Conservation (phyloP, 35 echinoderm and acorn worm species). For the Lytechinus pictus region DNA sequence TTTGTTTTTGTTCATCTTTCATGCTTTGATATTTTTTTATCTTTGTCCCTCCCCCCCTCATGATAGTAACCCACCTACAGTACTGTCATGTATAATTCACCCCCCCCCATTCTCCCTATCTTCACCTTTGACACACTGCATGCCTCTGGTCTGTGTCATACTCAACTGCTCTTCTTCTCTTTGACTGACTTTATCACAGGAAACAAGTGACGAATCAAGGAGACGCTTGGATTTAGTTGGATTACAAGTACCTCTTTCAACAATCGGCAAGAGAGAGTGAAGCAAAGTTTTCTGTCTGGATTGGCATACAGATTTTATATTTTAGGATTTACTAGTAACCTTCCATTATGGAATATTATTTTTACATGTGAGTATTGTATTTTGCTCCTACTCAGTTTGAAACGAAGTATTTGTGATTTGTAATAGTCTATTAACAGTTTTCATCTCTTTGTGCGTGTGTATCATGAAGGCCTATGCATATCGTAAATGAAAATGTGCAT, state of each 20-base stretch:
- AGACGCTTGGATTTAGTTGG: background rate
- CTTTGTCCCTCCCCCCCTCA: too few species aligned
- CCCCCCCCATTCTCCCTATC: background rate
- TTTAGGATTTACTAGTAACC: background rate
- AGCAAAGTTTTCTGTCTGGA: too few species aligned
- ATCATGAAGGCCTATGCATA: too few species aligned
- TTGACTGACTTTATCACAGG: background rate
- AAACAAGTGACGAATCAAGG: background rate
- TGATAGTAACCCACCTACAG: too few species aligned
- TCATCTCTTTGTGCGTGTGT: too few species aligned
- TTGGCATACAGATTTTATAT: background rate
- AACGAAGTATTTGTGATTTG: too few species aligned
- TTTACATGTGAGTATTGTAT: background rate
- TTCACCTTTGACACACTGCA: background rate
- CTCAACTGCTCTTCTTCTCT: background rate
- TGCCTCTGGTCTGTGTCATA: background rate
- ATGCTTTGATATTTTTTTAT: too few species aligned
- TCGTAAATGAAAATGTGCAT: too few species aligned
- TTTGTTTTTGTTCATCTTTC: too few species aligned
- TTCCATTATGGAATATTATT: background rate
- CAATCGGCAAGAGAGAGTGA: background rate
- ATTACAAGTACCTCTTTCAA: background rate
- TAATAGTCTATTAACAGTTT: too few species aligned
- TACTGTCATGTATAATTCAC: background rate
- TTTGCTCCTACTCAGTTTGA: background rate